Evolutionary conservation across 1,140 invertebrate species (phyloP).

Genomic region (Drosophila sp.): DNA sequence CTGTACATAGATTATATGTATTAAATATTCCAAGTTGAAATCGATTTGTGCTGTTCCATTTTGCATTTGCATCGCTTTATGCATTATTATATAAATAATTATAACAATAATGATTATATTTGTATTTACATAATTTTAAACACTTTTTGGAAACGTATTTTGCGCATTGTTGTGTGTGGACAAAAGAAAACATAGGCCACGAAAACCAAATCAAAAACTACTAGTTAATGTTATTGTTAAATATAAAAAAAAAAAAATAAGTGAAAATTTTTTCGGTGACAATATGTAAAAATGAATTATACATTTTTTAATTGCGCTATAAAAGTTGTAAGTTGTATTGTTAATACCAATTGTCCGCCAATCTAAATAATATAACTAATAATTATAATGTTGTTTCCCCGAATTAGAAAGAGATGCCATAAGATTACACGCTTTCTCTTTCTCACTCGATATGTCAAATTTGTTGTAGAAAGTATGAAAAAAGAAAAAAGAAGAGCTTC

Average conservation of each 20-base stretch:
- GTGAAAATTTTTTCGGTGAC: conserved; percentile 63
- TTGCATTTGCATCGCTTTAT: conserved; percentile 68
- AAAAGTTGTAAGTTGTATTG: conserved; percentile 53
- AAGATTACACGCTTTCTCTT: not conserved
- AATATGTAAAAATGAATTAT: conserved; percentile 65
- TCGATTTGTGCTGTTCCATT: conserved; percentile 56
- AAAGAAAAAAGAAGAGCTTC: too few relatives aligned
- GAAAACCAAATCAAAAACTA: not conserved
- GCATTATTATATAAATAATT: conserved; percentile 36
- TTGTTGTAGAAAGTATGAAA: too few relatives aligned
- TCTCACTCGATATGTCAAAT: not conserved
- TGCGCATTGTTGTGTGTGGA: conserved; percentile 38
- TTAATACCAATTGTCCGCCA: conserved; percentile 37
- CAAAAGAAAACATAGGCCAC: conserved; percentile 11
- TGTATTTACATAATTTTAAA: conserved; percentile 60
- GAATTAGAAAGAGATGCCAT: conserved; percentile 3
- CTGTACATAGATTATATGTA: not conserved
- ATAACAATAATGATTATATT: conserved; percentile 27
- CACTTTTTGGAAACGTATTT: conserved; percentile 67
- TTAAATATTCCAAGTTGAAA: conserved; percentile 11
- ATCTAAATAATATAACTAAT: conserved; percentile 12
- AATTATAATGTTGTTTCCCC: conserved; percentile 9
- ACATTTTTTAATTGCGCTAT: conserved; percentile 45
- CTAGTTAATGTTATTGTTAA: conserved; percentile 20
- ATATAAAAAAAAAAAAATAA: conserved; percentile 1